These are phyloP conservation scores for Aeoliscus strigatus DNA, from an alignment of 2,797 vertebrate species.

Conservation along the genomic window DNA sequence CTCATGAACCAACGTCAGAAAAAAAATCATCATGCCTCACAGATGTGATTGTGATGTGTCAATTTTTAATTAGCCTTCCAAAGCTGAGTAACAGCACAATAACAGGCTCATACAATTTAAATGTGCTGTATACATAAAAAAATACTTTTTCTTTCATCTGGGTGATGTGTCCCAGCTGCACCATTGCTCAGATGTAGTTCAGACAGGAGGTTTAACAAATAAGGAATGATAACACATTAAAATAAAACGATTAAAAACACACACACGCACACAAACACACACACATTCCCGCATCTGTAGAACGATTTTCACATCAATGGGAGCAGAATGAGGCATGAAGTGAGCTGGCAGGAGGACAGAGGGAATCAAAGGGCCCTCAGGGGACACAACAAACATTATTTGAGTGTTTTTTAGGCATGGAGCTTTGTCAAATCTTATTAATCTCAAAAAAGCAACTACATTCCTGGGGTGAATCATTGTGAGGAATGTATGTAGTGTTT, in stretches of 20 bases:
- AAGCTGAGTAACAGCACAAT: constrained; percentile 54
- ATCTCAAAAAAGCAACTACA: too few relatives aligned
- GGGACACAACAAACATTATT: constrained; percentile 31
- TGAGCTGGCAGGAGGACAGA: constrained; percentile 57
- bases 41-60: too few relatives aligned
- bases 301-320: constrained; percentile 65
- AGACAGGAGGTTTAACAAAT: constrained; percentile 43
- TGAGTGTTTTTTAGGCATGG: constrained; percentile 44
- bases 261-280: too few relatives aligned
- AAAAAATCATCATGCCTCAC: constrained; percentile 32
- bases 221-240: constrained; percentile 39
- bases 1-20: too few relatives aligned
- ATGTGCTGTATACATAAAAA: constrained; percentile 53
- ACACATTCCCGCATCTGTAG: constrained; percentile 48
- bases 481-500: too few relatives aligned
- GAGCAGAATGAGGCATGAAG: constrained; percentile 59
- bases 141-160: constrained; percentile 60
- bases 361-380: constrained; percentile 59
- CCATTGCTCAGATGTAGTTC: constrained; percentile 45
- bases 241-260: too few relatives aligned
- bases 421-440: constrained; percentile 60
- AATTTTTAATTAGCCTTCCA: constrained; percentile 59
- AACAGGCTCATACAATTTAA: constrained; percentile 68
- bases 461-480: too few relatives aligned
- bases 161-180: constrained; percentile 44